Conservation (phyloP, 2,888 invertebrate species). For the Stictocephala bisonia region DNA sequence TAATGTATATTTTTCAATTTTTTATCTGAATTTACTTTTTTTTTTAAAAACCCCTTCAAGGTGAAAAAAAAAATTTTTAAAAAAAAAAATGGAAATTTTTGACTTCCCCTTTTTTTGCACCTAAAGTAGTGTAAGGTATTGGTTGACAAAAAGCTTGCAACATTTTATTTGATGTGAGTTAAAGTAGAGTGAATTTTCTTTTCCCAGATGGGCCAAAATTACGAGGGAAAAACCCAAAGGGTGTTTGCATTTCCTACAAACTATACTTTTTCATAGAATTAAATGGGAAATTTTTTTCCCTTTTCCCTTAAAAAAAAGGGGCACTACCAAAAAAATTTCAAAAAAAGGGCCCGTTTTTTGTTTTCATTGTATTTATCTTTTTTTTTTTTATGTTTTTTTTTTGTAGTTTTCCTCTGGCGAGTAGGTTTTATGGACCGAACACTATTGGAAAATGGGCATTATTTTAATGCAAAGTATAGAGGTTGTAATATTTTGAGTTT, state of each 20-base stretch:
- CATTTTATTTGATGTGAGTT: no score
- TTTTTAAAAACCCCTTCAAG: no score
- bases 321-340: no score
- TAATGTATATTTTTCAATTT: no score
- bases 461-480: constrained; percentile 94
- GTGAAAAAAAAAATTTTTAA: no score
- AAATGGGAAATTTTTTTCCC: constrained; percentile 79
- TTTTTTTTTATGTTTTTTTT: constrained; percentile 24
- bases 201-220: constrained; percentile 54
- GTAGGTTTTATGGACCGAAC: constrained; percentile 19
- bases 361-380: constrained; percentile 2
- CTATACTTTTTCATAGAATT: constrained; percentile 95
- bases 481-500: constrained; percentile 71
- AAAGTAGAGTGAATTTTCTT: constrained; percentile 49
- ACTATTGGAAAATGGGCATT: constrained; percentile 80
- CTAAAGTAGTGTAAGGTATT: no score
- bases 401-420: constrained; percentile 38
- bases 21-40: no score
- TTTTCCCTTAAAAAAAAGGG: constrained; percentile 61
- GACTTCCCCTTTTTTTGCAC: no score
- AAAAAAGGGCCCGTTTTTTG: neutral
- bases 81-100: no score
- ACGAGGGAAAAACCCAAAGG: no score
- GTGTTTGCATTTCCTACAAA: constrained; percentile 81
- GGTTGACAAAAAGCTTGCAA: no score